Percentiles rank a stretch among this genome's conserved stretches.
Conservation (phyloP, 2,113 vertebrate genomes). For the Oreochromis spilurus region DNA sequence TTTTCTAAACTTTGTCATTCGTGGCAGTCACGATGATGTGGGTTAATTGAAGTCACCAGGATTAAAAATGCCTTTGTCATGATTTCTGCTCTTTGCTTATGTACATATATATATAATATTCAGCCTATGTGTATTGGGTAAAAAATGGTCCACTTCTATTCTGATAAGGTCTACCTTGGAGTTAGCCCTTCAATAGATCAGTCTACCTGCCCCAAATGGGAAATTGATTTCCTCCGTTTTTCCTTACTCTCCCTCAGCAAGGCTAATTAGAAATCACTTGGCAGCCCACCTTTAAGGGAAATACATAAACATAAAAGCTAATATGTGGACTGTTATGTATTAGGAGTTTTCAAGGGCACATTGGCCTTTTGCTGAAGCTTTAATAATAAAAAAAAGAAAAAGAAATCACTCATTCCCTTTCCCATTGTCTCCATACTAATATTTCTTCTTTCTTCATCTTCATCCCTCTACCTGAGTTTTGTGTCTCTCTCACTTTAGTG, state of each 20-base stretch:
- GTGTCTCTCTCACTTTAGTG: background rate
- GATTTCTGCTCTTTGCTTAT: constrained; percentile 23
- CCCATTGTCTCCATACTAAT: background rate
- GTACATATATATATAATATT: background rate
- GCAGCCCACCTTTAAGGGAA: constrained; percentile 7
- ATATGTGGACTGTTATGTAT: background rate
- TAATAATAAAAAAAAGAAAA: background rate
- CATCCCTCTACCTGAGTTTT: background rate
- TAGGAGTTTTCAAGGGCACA: background rate
- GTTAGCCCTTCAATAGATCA: constrained; percentile 57
- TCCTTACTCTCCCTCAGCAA: constrained; percentile 17
- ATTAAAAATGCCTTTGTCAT: constrained; percentile 49
- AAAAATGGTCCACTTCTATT: constrained; percentile 11
- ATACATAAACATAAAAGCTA: constrained; percentile 7
- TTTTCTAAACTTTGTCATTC: constrained; percentile 36
- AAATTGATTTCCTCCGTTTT: constrained; percentile 63
- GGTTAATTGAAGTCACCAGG: constrained; percentile 67
- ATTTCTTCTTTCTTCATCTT: background rate
- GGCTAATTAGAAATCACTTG: constrained; percentile 62
- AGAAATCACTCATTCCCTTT: background rate
- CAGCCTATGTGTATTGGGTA: constrained; percentile 22
- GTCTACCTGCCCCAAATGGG: constrained; percentile 55
- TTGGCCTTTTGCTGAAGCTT: background rate
- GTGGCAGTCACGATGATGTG: constrained; percentile 33
- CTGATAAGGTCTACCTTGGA: constrained; percentile 47